Base-by-base conservation (phyloP, 2,888 invertebrate genomes). In the Nebria salina region DNA sequence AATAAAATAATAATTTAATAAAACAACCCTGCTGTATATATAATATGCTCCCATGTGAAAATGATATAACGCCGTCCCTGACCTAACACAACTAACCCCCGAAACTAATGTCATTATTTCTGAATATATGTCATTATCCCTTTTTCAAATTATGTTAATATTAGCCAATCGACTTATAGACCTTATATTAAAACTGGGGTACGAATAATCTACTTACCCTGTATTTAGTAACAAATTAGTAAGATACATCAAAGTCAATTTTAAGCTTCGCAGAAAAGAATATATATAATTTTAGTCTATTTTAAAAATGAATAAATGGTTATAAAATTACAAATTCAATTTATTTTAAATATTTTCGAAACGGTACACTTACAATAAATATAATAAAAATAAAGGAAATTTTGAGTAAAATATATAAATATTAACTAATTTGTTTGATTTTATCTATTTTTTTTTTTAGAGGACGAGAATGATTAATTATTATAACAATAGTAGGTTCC, bases 91-190 rank as follows among this genome's bases (percentile, higher is more conserved):
- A 8, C 54, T 54, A 54, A 54, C 54, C 54, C 54, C 54, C 54
- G 54, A 54, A 54, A 54, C 54, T 54, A 54, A 54, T 54, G 54
- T 54, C 54, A 54, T 54, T 54, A 54, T 54, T 54, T 54, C 54
- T 54, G 54, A 11, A 54, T 54, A 54, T 54, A 54, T 54, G 13
- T 54, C 54, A 54, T 54, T 54, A 54, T 54, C 54, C 54, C 54
- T 54, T 54, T 54, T 13, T 54, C 54, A 54, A 54, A 54, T 54
- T 54, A 54, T 54, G 54, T 6, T 54, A 54, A 54, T 54, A 54
- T 54, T 2, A 54, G 54, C 7, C 54, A 54, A 54, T 54, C 13
- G 54, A 54, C 54, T 54, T 54, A 7, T 7, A 54, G 11, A 5
- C 13, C 54, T 7, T 8, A 54, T 11, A 54, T 54, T 13, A 34